Base-by-base conservation (phyloP, 1,140 invertebrate species). In the Pseudomyrmex sp. region DNA sequence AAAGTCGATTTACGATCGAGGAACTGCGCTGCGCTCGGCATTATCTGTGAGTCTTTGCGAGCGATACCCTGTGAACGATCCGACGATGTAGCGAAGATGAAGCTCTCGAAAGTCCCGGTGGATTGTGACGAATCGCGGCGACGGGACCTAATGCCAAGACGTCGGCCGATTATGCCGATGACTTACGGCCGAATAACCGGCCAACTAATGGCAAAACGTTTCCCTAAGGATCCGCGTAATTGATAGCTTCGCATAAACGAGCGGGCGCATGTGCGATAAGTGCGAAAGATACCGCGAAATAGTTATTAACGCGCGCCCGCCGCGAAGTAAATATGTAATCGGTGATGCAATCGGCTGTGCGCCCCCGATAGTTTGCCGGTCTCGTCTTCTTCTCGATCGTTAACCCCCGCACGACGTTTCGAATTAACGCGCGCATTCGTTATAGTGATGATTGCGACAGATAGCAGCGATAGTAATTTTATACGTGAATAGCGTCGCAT, bases 191-290 rank as follows among this genome's bases (percentile, higher is more conserved):
- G 85, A 85, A 85, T 76, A 83, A 84, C 66, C 65, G 83, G 35
- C 50, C 86, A 76, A 70, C 79, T 88, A 88, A 88, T 88, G 72
- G 86, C 72, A 52, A 65, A 48, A 84, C 48, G 79, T 85, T 88
- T 87, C 76, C 74, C 59, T 56, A 85, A 70, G 76, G 83, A 84
- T 80, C 73, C 86, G 10, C 20, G 66, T 88, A 88, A 88, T 88
- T 88, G 87, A 88, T 88, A 88, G 87, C 83, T 65, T 88, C 59
- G 87, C 74, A 85, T 85, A 88, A 83, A 88, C 80, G 69, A 88
- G 87, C 86, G 75, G 15, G 61, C 54, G 75, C 52, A 61, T 84
- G 68, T 74, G 58, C 82, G 87, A 88, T 88, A 87, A 84, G 75
- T 61, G 44, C 44, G 70, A 63, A 68, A 88, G 87, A 88, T 88